A percentile compares a stretch with the other conserved stretches of the same genome.
These are phyloP conservation scores for Mellilla xanthometata DNA, from an alignment of 2,888 invertebrate genomes.

Conservation along the genomic window DNA sequence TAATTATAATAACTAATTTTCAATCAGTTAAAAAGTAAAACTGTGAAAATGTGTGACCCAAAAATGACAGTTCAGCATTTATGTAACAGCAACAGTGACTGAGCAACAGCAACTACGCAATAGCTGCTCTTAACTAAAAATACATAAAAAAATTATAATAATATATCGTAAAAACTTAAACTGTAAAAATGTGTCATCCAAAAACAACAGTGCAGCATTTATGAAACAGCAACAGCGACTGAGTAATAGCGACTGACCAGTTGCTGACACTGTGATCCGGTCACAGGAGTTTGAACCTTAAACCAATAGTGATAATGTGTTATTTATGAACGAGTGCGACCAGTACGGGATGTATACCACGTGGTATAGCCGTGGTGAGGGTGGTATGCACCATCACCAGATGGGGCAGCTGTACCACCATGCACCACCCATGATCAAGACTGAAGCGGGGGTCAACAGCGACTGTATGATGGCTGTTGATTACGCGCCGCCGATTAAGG, in stretches of 20 bases:
- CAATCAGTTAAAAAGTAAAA: too few relatives aligned
- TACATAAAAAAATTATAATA: too few relatives aligned
- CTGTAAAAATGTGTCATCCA: background rate
- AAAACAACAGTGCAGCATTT: background rate
- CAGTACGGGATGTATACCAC: slow-evolving; percentile 79
- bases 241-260: too few relatives aligned
- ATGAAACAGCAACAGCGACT: too few relatives aligned
- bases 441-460: slow-evolving; percentile 83
- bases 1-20: too few relatives aligned
- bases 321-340: slow-evolving; percentile 75
- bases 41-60: background rate
- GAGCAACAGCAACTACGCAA: too few relatives aligned
- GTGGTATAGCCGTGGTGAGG: slow-evolving; percentile 79
- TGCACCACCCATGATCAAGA: slow-evolving; percentile 83
- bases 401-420: slow-evolving; percentile 81
- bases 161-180: too few relatives aligned
- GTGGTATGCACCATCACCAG: slow-evolving; percentile 78
- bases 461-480: slow-evolving; percentile 87
- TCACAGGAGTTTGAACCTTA: slow-evolving; percentile 11
- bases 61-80: background rate
- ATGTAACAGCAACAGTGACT: too few relatives aligned
- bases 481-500: slow-evolving; percentile 85
- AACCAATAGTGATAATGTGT: slow-evolving; percentile 41
- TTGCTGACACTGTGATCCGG: slow-evolving; percentile 8
- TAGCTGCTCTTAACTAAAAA: too few relatives aligned